Conservation (phyloP, 2,888 invertebrate genomes). For the Zele albiditarsus region DNA sequence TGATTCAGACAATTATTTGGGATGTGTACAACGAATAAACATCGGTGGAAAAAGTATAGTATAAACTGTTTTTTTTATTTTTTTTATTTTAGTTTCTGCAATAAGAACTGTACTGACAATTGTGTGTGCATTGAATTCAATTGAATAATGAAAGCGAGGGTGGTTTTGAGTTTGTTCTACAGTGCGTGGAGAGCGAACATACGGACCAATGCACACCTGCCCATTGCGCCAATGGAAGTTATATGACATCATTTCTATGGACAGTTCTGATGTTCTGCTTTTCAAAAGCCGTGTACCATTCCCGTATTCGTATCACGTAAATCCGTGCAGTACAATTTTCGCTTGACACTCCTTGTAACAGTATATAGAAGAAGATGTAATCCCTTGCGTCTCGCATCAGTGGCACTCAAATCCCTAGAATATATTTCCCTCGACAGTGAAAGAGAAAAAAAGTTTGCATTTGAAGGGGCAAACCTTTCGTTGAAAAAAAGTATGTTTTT, state of each 20-base stretch:
- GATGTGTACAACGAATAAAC: too few relatives aligned
- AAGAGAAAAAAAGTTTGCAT: background rate
- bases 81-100: background rate
- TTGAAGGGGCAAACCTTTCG: background rate
- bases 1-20: too few relatives aligned
- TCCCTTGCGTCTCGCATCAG: background rate
- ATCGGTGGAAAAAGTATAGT: too few relatives aligned
- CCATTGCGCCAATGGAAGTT: background rate
- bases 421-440: background rate
- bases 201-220: conserved; percentile 26
- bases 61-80: background rate
- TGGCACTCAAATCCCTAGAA: background rate
- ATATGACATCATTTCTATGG: background rate
- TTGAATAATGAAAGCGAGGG: background rate
- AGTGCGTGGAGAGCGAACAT: conserved; percentile 39
- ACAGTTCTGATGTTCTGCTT: background rate
- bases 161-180: conserved; percentile 42
- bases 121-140: background rate
- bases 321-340: background rate
- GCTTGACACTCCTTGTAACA: background rate
- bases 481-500: background rate
- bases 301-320: background rate
- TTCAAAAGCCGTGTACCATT: background rate
- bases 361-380: background rate
- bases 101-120: background rate